phyloP scores from a whole-genome alignment of 2,113 vertebrate species.

The Oceanites oceanicus region DNA sequence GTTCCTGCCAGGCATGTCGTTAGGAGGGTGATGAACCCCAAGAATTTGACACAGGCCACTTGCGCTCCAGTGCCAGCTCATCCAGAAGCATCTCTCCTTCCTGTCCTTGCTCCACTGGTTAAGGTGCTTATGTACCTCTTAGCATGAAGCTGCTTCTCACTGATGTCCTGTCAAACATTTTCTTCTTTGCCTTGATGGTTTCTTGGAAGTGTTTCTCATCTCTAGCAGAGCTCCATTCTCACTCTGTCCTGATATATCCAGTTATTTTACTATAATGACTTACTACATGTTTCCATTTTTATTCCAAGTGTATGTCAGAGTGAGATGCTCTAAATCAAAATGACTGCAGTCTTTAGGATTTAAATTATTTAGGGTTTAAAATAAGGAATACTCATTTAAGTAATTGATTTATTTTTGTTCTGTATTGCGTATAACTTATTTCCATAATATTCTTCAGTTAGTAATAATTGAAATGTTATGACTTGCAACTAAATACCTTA shows the following conservation, averaged over 20 bases:
- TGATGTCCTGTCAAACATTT: background rate
- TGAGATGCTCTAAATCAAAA: background rate
- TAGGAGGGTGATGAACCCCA: background rate
- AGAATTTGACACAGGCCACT: background rate
- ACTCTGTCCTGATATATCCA: background rate
- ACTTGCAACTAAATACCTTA: background rate
- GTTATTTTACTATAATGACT: background rate
- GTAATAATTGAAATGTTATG: constrained; percentile 12
- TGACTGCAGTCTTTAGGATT: background rate
- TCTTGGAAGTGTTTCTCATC: background rate
- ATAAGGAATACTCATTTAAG: background rate
- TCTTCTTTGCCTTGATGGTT: background rate
- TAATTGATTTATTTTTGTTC: background rate
- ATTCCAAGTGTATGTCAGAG: background rate
- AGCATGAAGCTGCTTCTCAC: background rate
- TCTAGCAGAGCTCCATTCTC: background rate
- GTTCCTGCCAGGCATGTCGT: background rate
- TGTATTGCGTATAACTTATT: background rate
- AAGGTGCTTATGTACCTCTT: background rate
- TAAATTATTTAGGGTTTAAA: constrained; percentile 21
- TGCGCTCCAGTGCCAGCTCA: background rate
- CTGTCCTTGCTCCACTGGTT: background rate
- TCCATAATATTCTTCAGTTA: background rate
- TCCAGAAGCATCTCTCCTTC: background rate
- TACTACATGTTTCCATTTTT: background rate